Percentiles rank a stretch among this genome's conserved stretches.
These are phyloP conservation scores for Eulacestoma nigropectus DNA, from an alignment of 2,113 vertebrate genomes.

Conservation along the genomic window DNA sequence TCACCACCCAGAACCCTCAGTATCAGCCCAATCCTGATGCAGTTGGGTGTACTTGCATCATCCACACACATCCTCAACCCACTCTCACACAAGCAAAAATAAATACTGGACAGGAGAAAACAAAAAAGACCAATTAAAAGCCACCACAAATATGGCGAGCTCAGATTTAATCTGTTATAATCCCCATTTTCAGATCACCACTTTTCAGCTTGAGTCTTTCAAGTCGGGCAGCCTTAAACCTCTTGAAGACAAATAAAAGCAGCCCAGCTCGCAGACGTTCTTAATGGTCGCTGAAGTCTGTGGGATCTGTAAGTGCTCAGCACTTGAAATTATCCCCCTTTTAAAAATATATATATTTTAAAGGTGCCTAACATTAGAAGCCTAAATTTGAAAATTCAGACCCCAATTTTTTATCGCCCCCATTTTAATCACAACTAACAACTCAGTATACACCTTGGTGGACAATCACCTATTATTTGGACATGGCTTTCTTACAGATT, in stretches of 20 bases:
- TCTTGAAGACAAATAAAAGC: neutral
- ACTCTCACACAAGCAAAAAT: neutral
- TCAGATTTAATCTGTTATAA: conserved; percentile 21
- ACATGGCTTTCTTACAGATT: neutral
- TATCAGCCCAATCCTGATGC: neutral
- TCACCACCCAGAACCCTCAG: neutral
- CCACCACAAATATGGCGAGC: conserved; percentile 1
- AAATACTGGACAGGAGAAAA: conserved; percentile 16
- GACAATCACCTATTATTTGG: neutral
- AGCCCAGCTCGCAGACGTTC: neutral
- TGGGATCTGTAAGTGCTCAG: neutral
- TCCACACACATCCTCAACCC: neutral
- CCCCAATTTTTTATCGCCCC: neutral
- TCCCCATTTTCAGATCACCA: neutral
- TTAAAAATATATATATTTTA: conserved; percentile 23
- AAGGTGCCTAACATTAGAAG: conserved; percentile 10
- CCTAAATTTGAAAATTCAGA: conserved; percentile 26
- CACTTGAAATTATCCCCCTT: conserved; percentile 10
- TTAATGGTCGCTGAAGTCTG: neutral
- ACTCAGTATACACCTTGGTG: neutral
- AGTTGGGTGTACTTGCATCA: neutral
- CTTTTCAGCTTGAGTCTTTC: neutral
- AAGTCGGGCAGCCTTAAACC: neutral
- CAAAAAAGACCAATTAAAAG: neutral
- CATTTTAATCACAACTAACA: neutral